phyloP scores from a whole-genome alignment of 2,113 vertebrate species.

The Corythaixoides concolor region DNA sequence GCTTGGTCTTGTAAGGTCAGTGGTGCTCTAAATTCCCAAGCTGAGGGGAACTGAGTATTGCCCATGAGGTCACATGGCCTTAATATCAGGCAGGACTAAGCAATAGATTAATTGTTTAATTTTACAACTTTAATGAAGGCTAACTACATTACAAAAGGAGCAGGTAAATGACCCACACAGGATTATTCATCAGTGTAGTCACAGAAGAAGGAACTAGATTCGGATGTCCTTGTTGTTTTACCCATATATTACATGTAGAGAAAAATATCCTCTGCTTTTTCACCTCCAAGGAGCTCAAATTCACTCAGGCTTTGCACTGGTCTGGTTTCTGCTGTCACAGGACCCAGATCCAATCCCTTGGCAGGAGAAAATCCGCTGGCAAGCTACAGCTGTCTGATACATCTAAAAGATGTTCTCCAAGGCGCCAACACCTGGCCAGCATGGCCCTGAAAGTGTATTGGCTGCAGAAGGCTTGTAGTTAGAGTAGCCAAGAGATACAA shows the following conservation, averaged over 20 bases:
- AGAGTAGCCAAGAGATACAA: neutral
- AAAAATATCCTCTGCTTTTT: neutral
- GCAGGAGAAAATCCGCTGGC: neutral
- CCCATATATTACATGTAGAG: neutral
- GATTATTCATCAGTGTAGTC: neutral
- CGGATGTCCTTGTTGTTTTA: neutral
- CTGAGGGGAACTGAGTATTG: neutral
- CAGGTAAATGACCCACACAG: neutral
- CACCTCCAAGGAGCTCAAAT: neutral
- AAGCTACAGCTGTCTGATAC: neutral
- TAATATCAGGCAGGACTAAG: neutral
- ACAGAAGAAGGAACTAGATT: neutral
- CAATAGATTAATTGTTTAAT: neutral
- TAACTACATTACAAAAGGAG: neutral
- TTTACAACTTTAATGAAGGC: neutral
- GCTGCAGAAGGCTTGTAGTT: neutral
- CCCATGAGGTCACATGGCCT: neutral
- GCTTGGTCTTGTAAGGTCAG: neutral
- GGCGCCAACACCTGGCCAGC: neutral
- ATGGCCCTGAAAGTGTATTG: neutral
- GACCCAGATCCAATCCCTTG: neutral
- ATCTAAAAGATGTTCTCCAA: neutral
- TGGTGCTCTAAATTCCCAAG: neutral
- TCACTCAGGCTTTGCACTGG: neutral
- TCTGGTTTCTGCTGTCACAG: neutral